Evolutionary conservation across 2,113 vertebrate species (phyloP), one percentile per base, ranked within the genome.

Genomic region (Aleadryas rufinucha): DNA sequence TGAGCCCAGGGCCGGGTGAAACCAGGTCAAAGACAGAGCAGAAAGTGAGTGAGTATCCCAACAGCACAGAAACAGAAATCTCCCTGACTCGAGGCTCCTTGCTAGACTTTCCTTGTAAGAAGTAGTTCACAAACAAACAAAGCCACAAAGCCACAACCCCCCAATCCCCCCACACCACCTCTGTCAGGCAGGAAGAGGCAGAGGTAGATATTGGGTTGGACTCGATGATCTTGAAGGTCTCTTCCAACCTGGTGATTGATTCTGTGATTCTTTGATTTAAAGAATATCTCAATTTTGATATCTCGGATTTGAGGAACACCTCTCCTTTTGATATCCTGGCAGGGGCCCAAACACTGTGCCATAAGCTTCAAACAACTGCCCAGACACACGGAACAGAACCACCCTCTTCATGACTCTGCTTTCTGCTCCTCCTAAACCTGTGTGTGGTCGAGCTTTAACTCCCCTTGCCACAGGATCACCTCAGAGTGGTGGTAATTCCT

Each of bases 21-120:
- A 53, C 6, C 0, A 0, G 23, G 33, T 16, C 47, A 76, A 54
- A 83, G 26, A 52, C 33, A 17, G 12, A 50, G 44, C 18, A 70
- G 23, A 54, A 61, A 39, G 45, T 27, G 1, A 63, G 9, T 59
- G 44, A 69, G 19, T 17, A 16, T 22, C 13, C 0, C 0, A 59
- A 45, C 5, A 70, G 15, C 57, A 70, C 27, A 41, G 45, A 39
- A 72, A 14, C 17, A 66, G 33, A 71, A 53, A 63, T 31, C 4
- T 83, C 49, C 21, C 31, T 69, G 47, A 13, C 19, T 7, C 3
- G 2, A 33, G n/a, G 31, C 5, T 63, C 28, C 7, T 52, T 30
- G 18, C n/a, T 16, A 21, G 33, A 11, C 1, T 42, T 54, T 39
- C 54, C 31, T 18, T 50, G 3, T 7, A 33, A 64, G 47, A 45